A percentile compares a stretch with the other conserved stretches of the same genome.
Evolutionary conservation across 2,888 invertebrate species (phyloP).

Genomic region (Coremacera marginata): DNA sequence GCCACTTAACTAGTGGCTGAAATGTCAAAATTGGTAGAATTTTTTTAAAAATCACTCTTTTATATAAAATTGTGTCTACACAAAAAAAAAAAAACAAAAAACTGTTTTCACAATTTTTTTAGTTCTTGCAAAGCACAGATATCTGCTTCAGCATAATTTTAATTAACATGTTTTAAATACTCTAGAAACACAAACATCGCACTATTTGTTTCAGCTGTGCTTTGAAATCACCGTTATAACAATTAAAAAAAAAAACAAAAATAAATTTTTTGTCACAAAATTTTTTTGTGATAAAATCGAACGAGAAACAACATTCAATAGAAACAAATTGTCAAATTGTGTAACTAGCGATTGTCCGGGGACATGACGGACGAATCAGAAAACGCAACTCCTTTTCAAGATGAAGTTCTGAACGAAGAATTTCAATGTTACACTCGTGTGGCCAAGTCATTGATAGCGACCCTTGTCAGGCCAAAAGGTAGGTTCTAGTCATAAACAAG

Average conservation of each 20-base stretch:
- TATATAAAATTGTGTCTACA: too few species aligned
- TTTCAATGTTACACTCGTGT: conserved; percentile 70
- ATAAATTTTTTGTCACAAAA: conserved; percentile 18
- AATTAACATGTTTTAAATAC: too few species aligned
- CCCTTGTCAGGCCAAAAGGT: conserved; percentile 65
- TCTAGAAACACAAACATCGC: too few species aligned
- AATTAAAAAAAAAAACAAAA: neutral
- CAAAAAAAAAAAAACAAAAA: too few species aligned
- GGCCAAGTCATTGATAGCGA: conserved; percentile 68
- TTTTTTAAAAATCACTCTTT: too few species aligned
- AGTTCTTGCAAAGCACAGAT: too few species aligned
- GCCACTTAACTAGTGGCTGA: too few species aligned
- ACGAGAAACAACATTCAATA: neutral
- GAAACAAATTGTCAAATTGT: neutral
- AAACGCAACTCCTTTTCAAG: neutral
- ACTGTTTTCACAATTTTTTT: too few species aligned
- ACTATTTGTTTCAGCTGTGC: neutral
- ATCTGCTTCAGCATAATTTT: too few species aligned
- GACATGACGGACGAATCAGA: neutral
- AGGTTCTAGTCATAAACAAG: conserved; percentile 28
- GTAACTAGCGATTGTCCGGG: neutral
- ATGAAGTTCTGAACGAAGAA: conserved; percentile 69
- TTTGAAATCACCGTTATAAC: neutral
- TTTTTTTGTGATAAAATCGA: neutral
- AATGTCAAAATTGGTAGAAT: too few species aligned